Conservation (phyloP, 2,113 vertebrate species). For the Lasiurus borealis region DNA sequence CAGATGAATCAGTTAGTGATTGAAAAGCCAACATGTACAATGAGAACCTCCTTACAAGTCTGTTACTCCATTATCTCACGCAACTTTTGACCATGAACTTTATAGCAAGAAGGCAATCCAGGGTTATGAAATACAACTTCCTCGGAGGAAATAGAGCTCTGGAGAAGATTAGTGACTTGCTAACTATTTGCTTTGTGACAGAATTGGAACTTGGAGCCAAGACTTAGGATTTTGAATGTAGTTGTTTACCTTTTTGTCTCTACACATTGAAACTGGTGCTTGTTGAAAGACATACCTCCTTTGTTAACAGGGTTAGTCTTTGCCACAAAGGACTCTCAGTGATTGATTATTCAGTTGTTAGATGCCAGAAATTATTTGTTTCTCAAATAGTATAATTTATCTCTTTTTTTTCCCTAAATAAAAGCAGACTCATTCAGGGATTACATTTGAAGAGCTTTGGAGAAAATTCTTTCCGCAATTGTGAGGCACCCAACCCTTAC, state of each 20-base stretch:
- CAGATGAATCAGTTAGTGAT: conserved; percentile 19
- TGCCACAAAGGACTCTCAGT: not conserved
- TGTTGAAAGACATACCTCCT: not conserved
- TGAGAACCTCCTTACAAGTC: not conserved
- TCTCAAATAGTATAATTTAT: not conserved
- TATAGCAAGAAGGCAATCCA: not conserved
- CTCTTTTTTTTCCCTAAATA: not conserved
- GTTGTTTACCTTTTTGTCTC: not conserved
- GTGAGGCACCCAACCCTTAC: not conserved
- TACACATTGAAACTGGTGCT: not conserved
- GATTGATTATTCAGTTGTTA: not conserved
- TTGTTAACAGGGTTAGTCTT: not conserved
- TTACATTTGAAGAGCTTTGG: not conserved
- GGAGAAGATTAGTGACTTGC: not conserved
- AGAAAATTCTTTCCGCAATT: not conserved
- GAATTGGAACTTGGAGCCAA: not conserved
- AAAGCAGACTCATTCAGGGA: not conserved
- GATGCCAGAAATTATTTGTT: not conserved
- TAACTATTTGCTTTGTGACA: not conserved
- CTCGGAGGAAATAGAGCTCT: not conserved
- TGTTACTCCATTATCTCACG: not conserved
- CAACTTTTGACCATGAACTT: conserved; percentile 10
- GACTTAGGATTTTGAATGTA: not conserved
- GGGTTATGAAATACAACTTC: not conserved
- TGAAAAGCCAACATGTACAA: not conserved